phyloP scores from a whole-genome alignment of 2,888 invertebrate species.

The Ophioninae sp. region DNA sequence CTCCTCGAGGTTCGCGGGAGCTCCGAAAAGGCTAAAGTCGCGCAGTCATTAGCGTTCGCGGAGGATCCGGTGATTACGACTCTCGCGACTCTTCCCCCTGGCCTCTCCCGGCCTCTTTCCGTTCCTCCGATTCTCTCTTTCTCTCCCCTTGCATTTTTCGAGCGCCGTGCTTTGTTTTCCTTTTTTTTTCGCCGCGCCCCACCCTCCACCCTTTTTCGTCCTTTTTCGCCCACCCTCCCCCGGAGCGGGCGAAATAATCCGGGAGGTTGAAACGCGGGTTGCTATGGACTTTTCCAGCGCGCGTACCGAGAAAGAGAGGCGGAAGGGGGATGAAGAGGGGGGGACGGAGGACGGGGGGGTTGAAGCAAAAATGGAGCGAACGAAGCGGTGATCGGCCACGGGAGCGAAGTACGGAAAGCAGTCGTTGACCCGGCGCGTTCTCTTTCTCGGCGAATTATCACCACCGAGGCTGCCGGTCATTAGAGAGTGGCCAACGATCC shows the following conservation, averaged over 20 bases:
- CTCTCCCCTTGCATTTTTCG: constrained; percentile 2
- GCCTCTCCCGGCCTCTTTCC: neutral
- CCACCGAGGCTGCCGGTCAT: constrained; percentile 4
- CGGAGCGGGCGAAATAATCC: constrained; percentile 52
- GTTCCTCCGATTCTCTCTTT: constrained; percentile 26
- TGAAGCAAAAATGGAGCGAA: neutral
- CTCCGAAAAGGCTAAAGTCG: constrained; percentile 55
- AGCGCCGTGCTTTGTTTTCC: constrained; percentile 5
- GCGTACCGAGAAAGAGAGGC: neutral
- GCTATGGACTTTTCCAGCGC: constrained; percentile 41
- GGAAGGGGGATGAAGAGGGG: neutral
- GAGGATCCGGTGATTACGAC: constrained; percentile 61
- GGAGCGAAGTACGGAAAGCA: constrained; percentile 6
- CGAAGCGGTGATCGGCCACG: constrained; percentile 5
- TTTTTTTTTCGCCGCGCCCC: constrained; percentile 25
- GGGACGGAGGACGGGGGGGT: neutral
- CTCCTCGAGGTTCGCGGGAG: constrained; percentile 22
- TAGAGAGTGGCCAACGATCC: constrained; percentile 26
- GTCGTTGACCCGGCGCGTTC: constrained; percentile 8
- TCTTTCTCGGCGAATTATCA: constrained; percentile 11
- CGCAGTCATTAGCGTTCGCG: constrained; percentile 59
- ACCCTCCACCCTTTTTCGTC: constrained; percentile 12
- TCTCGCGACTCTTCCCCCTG: constrained; percentile 33
- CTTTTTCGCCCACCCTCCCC: constrained; percentile 49
- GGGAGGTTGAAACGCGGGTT: constrained; percentile 47